Evolutionary conservation across 2,797 vertebrate genomes (phyloP), one percentile per base, ranked within the genome.

Genomic region (Pseudocheirus occidentalis): DNA sequence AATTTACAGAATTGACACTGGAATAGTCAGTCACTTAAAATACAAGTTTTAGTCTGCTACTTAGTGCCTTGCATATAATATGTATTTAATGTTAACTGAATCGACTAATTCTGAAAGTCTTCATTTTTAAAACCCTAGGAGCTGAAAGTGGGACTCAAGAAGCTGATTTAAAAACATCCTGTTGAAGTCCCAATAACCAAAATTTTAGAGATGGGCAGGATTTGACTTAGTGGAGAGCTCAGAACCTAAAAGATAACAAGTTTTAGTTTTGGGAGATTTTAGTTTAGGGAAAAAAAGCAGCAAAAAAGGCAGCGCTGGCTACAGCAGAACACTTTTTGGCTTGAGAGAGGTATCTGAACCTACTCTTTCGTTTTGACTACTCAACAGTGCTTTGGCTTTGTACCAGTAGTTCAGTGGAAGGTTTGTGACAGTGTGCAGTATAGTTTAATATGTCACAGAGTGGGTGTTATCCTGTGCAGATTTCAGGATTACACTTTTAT

Each of bases 1-100:
- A 93, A 97, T 98, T 98, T 98, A 98, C 98, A 98, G 98, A 98
- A 98, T 92, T 98, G 98, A 97, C 98, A 98, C 97, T 90, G 98
- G 98, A 98, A 98, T 98, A 98, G 97, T 98, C 98, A 98, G 16
- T 56, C 55, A 58, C 98, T 98, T 96, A 96, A 98, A 96, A 97
- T 90, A 89, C 95, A 90, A 97, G 97, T 98, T 98, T 96, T 28
- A 90, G 95, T 94, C 97, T 96, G 90, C 95, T 93, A 59, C 66
- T 50, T 91, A 40, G 66, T 40, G n/a, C 66, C 66, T 81, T 73
- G n/a, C 21, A 50, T 87, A 27, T 10, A 27, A 87, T 27, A 40
- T 18, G 16, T 73, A 46, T 81, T 81, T 40, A 46, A 40, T 87
- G 21, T 50, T 87, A 27, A 87, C 73, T 34, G 18, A 53, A 54